Percentiles rank a stretch among this genome's conserved stretches.
Conservation (phyloP, 2,888 invertebrate genomes). For the Melieria picta region DNA sequence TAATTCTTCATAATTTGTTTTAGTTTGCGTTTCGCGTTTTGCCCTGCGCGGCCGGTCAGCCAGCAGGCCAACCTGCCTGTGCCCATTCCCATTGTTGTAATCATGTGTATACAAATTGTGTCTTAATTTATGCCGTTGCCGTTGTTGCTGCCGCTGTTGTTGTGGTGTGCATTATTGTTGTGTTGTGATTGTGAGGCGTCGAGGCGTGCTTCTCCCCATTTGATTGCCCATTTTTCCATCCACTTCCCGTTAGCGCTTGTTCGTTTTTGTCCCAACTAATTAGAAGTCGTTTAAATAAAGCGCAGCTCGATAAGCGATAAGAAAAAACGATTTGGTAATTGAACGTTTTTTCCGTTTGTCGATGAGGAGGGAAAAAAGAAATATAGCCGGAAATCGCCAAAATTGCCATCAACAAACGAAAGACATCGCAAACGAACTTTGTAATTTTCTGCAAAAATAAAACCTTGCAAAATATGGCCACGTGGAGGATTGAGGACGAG, state of each 20-base stretch:
- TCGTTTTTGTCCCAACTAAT: slow-evolving; percentile 18
- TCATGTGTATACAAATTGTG: slow-evolving; percentile 17
- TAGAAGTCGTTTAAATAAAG: slow-evolving; percentile 5
- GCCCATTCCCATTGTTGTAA: not conserved
- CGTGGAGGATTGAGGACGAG: too few relatives aligned
- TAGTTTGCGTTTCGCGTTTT: not conserved
- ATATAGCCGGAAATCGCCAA: too few relatives aligned
- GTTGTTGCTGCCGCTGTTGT: not conserved
- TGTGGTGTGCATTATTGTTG: too few relatives aligned
- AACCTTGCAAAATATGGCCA: too few relatives aligned
- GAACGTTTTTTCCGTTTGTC: not conserved
- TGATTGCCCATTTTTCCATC: slow-evolving; percentile 18
- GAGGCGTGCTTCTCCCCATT: slow-evolving; percentile 21
- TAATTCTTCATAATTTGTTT: slow-evolving; percentile 26
- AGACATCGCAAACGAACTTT: too few relatives aligned
- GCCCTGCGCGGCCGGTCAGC: slow-evolving; percentile 10
- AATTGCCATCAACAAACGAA: too few relatives aligned
- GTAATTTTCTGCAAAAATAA: too few relatives aligned
- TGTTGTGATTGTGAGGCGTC: not conserved
- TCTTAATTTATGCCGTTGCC: slow-evolving; percentile 24
- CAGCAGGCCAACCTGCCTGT: slow-evolving; percentile 10
- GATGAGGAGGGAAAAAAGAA: too few relatives aligned
- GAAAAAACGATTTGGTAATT: not conserved
- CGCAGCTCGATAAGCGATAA: slow-evolving; percentile 5
- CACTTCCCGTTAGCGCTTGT: slow-evolving; percentile 11